Conservation (phyloP, 2,797 vertebrate species). For the Parambassis ranga region DNA sequence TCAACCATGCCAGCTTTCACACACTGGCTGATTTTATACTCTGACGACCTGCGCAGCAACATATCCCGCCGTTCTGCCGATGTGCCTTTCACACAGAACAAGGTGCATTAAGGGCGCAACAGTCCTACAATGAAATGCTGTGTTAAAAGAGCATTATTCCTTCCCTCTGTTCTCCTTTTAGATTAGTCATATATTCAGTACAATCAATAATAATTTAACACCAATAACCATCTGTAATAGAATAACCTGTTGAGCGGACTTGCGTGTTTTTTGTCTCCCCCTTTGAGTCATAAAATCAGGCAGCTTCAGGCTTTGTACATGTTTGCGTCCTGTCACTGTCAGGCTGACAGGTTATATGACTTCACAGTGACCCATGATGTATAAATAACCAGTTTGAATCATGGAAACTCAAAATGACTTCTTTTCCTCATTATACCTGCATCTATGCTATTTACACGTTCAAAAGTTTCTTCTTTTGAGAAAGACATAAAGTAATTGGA, state of each 20-base stretch:
- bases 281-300: background rate
- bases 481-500: conserved; percentile 70
- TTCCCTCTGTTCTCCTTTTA: background rate
- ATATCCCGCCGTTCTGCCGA: too few species aligned
- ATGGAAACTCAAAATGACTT: conserved; percentile 32
- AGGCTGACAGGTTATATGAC: conserved; percentile 8
- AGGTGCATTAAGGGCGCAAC: too few species aligned
- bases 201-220: background rate
- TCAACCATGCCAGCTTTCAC: too few species aligned
- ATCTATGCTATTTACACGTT: conserved; percentile 75
- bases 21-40: too few species aligned
- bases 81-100: too few species aligned
- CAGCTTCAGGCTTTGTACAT: background rate
- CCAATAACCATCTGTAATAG: background rate
- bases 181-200: too few species aligned
- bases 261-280: background rate
- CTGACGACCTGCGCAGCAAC: too few species aligned
- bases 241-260: background rate
- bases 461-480: conserved; percentile 48
- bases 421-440: conserved; percentile 46
- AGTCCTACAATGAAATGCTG: too few species aligned
- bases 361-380: conserved; percentile 26
- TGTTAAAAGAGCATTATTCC: too few species aligned
- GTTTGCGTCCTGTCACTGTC: conserved; percentile 2
- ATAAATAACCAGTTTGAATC: conserved; percentile 33